A percentile compares a stretch with the other conserved stretches of the same genome.
Evolutionary conservation across 2,113 vertebrate species (phyloP).

Genomic region (Lethenteron reissneri): DNA sequence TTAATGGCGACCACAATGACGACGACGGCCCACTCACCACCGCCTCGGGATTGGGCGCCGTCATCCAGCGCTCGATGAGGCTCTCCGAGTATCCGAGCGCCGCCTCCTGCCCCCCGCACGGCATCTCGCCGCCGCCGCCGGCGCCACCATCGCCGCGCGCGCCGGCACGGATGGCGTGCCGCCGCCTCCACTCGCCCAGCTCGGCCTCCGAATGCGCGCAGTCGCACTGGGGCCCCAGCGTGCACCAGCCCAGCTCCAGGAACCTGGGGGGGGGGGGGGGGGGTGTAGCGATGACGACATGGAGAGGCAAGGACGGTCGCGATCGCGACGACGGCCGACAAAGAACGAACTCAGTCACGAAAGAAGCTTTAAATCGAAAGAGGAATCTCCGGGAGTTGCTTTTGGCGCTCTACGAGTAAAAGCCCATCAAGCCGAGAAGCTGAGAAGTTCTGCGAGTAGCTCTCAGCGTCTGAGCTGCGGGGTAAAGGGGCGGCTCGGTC

Average conservation of each 20-base stretch:
- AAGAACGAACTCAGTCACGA: not conserved
- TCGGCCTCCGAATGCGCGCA: conserved; percentile 95
- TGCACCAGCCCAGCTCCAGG: conserved; percentile 85
- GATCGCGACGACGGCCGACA: not conserved
- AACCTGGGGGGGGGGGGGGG: conserved; percentile 29
- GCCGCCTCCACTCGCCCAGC: conserved; percentile 86
- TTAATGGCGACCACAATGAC: not conserved
- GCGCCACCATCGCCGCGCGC: too few species aligned
- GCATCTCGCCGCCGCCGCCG: conserved; percentile 77
- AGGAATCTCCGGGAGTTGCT: not conserved
- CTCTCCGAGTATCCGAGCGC: conserved; percentile 89
- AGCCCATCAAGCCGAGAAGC: too few species aligned
- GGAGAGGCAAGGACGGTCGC: not conserved
- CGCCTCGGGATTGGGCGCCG: conserved; percentile 84
- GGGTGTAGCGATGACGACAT: not conserved
- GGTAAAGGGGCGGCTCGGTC: too few species aligned
- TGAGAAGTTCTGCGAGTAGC: too few species aligned
- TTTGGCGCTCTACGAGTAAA: too few species aligned
- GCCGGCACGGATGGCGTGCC: conserved; percentile 22
- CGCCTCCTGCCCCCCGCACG: conserved; percentile 81
- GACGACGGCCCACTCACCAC: conserved; percentile 34
- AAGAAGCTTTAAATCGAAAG: too few species aligned
- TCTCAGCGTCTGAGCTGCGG: too few species aligned
- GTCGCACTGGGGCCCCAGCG: conserved; percentile 90
- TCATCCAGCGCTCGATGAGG: conserved; percentile 99